Evolutionary conservation across 1,140 invertebrate genomes (phyloP), one percentile per base, ranked within the genome.

Genomic region (Lepidurus couesii): DNA sequence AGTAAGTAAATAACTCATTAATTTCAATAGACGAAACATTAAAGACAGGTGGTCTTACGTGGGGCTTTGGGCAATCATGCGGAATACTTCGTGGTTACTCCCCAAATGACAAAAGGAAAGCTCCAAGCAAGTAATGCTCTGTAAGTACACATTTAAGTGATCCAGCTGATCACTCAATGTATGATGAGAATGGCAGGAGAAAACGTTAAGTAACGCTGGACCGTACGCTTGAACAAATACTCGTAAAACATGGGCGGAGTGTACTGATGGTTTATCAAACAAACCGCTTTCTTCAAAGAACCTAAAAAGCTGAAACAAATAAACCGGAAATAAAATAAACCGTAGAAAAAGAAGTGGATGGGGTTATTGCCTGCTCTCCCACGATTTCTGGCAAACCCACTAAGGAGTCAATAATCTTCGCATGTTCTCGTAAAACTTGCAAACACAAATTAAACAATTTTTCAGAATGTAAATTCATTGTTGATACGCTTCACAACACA

Each of bases 301-400:
- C 16, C 8, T 21, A 65, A 65, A 65, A 21, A 65, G 53, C 53
- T 65, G 21, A n/a, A 21, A 65, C 21, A 1, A 65, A 65, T 21
- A 9, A 65, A 65, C 45, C 10, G 6, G n/a, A 65, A 11, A 65
- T 65, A 7, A 7, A 65, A 7, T 65, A 11, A 65, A 65, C 53
- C 16, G 13, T 7, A 10, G 1, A 1, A 16, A 7, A 16, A 65
- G 3, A 16, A 7, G 13, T n/a, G 8, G 16, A n/a, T 7, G 21
- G 21, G 21, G 16, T 9, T 16, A 65, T 65, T 65, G 53, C 53
- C 53, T 65, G 53, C 21, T 65, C 5, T 65, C 53, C 53, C 21
- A 65, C 53, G 21, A 65, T 21, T 65, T 65, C 53, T 65, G 53
- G 53, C 53, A 65, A 65, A 7, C 53, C 53, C 16, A 65, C 53